These are phyloP conservation scores for Squalus acanthias DNA, from an alignment of 2,797 vertebrate species.

Conservation along the genomic window DNA sequence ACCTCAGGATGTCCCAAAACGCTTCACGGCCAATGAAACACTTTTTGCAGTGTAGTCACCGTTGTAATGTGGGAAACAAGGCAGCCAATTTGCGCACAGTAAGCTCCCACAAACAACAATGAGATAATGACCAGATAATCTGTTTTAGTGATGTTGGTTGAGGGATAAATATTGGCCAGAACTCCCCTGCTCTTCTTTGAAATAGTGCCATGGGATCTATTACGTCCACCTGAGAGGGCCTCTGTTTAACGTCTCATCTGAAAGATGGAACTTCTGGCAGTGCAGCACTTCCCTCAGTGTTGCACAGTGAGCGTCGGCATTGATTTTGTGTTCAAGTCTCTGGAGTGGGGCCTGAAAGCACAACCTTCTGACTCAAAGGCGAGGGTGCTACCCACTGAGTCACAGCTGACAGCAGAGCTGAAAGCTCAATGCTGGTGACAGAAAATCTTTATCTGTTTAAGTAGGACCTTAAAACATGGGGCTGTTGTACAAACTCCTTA, in stretches of 20 bases:
- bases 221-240: neutral
- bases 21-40: neutral
- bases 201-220: neutral
- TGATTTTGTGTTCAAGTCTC: neutral
- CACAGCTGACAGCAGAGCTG: neutral
- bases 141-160: neutral
- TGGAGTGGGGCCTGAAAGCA: neutral
- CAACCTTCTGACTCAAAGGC: neutral
- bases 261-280: neutral
- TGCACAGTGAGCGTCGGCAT: neutral
- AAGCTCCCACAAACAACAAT: neutral
- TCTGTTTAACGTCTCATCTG: neutral
- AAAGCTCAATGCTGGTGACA: neutral
- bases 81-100: neutral
- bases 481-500: neutral
- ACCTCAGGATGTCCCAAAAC: too few species aligned
- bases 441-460: slow-evolving; percentile 11
- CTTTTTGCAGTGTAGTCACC: neutral
- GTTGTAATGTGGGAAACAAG: neutral
- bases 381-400: neutral
- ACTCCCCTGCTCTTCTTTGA: neutral
- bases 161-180: neutral
- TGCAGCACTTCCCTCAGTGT: neutral
- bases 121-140: neutral
- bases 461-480: neutral